Evolutionary conservation across 2,888 invertebrate species (phyloP), one percentile per base, ranked within the genome.

Genomic region (Melipona bicolor): DNA sequence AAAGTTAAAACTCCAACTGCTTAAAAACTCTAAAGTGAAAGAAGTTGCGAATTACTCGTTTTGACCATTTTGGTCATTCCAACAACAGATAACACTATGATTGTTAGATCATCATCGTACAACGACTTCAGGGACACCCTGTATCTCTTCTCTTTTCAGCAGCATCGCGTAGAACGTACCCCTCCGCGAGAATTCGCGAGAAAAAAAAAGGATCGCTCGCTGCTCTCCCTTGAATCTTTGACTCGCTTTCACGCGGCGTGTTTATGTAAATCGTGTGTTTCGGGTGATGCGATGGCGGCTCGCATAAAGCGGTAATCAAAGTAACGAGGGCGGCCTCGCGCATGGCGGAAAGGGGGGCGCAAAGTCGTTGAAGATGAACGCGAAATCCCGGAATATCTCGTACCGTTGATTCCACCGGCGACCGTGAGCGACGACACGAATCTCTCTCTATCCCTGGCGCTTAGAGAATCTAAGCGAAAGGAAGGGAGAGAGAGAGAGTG

Each of bases 341-440:
- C 21, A 64, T 21, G 6, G 19, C 9, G 4, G 27, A 36, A 56
- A 36, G 27, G 49, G 49, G 21, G 49, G 54, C 49, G 62, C 43
- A 17, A 56, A 64, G 70, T 70, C 56, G 24, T 11, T 21, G 54
- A 15, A 27, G n/a, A 64, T 54, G 56, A 59, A 62, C 9, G 24
- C 36, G 36, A 27, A 76, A 83, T 76, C 80, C n/a, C 21, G 19
- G 65, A 54, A 62, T 70, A 71, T 61, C 62, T 65, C 27, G 36
- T 70, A 24, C 19, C 50, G 81, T 50, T 56, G 75, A 62, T 71
- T 68, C 27, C n/a, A 1, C n/a, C 21, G 21, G 52, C 54, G 76
- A 62, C 24, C 59, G 5, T 71, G 11, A 59, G 56, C 71, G 43
- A 15, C 59, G 43, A 59, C 71, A 81, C 69, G 79, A 77, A 82